Base-by-base conservation (phyloP, 2,797 vertebrate genomes). In the Epinephelus awoara region DNA sequence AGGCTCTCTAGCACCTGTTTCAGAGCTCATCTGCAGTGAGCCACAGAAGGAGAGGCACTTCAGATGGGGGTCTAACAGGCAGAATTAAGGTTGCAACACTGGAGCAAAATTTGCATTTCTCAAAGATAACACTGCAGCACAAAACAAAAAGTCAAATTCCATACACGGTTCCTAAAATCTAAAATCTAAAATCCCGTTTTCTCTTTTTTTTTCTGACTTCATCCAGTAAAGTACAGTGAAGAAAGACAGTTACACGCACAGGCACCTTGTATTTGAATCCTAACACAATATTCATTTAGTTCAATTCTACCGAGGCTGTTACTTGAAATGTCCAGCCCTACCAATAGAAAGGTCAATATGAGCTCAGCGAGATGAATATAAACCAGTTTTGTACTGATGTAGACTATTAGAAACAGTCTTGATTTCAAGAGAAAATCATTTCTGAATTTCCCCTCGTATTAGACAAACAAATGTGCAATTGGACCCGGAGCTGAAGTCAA, bases 1-100 rank as follows among this genome's bases (percentile, higher is more conserved):
- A 80, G 80, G 86, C 79, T 6, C 80, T 88, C 64, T n/a, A 21
- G 75, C 68, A 66, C 80, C 71, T 84, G 69, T 51, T 66, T 81
- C 46, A n/a, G 59, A 68, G 72, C 52, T 38, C 27, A 10, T 67
- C 17, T 27, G 58, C 29, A 59, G 55, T 0, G 25, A 46, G 11
- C 17, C 57, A 51, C 29, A 67, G 44, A 42, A 63, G 76, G 61
- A 75, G 51, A 80, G 67, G 21, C 68, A 18, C 78, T 82, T 68
- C 0, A 27, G n/a, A 62, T 29, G 51, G 47, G 58, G 62, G 64
- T 80, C 65, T 44, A 72, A 75, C 69, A 69, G 63, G 67, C 62
- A 64, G 19, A 50, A 84, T 51, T 23, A 52, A 11, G 55, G 62
- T 23, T 75, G 58, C 58, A 83, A 78, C 61, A 52, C 74, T 57